Evolutionary conservation across 2,797 vertebrate species (phyloP).

Genomic region (Argya squamiceps): DNA sequence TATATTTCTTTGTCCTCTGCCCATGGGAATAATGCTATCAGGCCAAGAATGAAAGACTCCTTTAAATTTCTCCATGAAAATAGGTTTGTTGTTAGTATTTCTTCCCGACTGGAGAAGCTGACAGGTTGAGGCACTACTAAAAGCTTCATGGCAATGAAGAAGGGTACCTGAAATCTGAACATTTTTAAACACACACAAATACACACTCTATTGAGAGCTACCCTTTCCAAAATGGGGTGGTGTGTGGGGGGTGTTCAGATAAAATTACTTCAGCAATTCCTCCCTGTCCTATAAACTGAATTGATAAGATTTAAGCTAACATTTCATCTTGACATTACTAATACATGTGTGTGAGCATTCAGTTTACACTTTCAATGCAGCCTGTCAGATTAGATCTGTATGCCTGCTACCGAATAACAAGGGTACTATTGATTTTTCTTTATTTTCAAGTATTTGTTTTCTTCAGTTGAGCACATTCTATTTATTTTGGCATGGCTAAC

Average conservation of each 20-base stretch:
- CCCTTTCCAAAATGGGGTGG: neutral
- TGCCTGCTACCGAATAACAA: constrained; percentile 53
- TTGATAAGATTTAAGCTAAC: constrained; percentile 38
- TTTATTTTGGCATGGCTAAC: constrained; percentile 46
- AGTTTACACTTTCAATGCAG: constrained; percentile 35
- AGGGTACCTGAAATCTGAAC: constrained; percentile 14
- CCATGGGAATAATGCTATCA: constrained; percentile 32
- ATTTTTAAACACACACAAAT: neutral
- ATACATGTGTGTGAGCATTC: constrained; percentile 19
- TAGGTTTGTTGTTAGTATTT: constrained; percentile 30
- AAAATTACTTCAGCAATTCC: neutral
- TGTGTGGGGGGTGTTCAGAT: neutral
- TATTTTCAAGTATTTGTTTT: constrained; percentile 68
- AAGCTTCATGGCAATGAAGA: constrained; percentile 9
- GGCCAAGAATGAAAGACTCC: constrained; percentile 32
- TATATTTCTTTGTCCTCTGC: constrained; percentile 58
- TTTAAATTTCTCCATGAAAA: constrained; percentile 33
- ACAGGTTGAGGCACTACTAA: constrained; percentile 45
- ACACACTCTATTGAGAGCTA: neutral
- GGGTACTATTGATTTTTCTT: constrained; percentile 61
- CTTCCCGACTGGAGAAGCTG: neutral
- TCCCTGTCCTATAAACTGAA: neutral
- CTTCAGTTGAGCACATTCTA: constrained; percentile 41
- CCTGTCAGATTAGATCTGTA: constrained; percentile 48
- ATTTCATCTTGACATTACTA: constrained; percentile 53